Percentiles rank a stretch among this genome's conserved stretches.
Conservation (phyloP, 1,140 invertebrate genomes). For the Sarcophaga peregrina region DNA sequence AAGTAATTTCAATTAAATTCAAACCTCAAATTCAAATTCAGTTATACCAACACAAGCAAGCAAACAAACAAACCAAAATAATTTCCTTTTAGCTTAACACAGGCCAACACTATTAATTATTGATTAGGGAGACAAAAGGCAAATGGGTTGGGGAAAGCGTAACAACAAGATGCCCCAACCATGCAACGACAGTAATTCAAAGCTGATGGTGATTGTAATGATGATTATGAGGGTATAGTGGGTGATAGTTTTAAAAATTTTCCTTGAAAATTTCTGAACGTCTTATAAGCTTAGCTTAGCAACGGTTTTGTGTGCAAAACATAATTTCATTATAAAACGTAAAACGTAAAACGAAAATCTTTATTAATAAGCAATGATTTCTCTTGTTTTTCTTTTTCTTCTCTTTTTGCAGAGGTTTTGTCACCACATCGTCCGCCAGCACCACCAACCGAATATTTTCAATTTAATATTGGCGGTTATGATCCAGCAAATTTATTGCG, state of each 20-base stretch:
- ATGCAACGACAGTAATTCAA: no score
- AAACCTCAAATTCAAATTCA: constrained; percentile 7
- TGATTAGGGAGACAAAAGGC: background rate
- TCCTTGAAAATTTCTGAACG: no score
- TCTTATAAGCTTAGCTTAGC: no score
- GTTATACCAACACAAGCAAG: background rate
- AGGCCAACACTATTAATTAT: background rate
- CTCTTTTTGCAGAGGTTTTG: constrained; percentile 76
- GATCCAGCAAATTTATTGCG: constrained; percentile 78
- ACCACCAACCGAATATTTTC: constrained; percentile 86
- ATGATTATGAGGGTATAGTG: no score
- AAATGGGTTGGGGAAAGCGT: background rate
- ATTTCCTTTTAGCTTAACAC: background rate
- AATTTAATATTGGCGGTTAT: constrained; percentile 89
- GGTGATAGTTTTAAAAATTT: no score
- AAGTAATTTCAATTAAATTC: constrained; percentile 4
- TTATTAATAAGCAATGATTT: no score
- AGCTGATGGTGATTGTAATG: no score
- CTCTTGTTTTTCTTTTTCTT: constrained; percentile 19
- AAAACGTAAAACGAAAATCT: no score
- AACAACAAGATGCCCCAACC: background rate
- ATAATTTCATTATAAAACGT: no score
- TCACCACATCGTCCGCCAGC: constrained; percentile 85
- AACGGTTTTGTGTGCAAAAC: no score
- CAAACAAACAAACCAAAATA: background rate